Base-by-base conservation (phyloP, 2,113 vertebrate genomes). In the Albula glossodonta region DNA sequence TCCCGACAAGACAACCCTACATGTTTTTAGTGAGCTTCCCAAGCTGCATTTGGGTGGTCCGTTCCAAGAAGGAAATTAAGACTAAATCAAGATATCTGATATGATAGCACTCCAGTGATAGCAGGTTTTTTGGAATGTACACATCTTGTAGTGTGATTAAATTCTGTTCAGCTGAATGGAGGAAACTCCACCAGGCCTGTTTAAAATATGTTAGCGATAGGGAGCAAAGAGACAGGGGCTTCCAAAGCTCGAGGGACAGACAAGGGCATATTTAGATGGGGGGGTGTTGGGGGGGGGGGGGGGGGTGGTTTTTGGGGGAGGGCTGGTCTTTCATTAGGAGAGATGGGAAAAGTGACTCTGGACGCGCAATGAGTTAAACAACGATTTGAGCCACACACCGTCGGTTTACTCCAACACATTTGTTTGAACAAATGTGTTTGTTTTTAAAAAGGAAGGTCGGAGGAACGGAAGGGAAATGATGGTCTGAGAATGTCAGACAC, bases 81-180 rank as follows among this genome's bases (percentile, higher is more conserved):
- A 78, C 50, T 70, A 9, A 63, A n/a, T 41, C 31, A 51, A 41
- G 51, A 85, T 48, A n/a, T 25, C 57, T 13, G 11, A 41, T 74
- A 53, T 80, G 77, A 41, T 87, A 83, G n/a, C n/a, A n/a, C n/a
- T n/a, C n/a, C n/a, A n/a, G 85, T 70, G 84, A 84, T 85, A 82
- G 86, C 82, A 77, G 51, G 51, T 49, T 22, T 51, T 41, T 19
- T 41, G 17, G 66, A 51, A 78, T 80, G 49, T 53, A 70, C 50
- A 74, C 49, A 63, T 25, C 57, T 63, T 4, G 57, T 19, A 78
- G 78, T 57, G 11, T 85, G 88, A 60, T 88, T 87, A 31, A 74
- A 53, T 85, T 66, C 51, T 82, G 22, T 2, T 10, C 78, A 84
- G 83, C 5, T 52, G 41, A 88, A 81, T 82, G 87, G 78, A 83